Base-by-base conservation (phyloP, 2,888 invertebrate species). In the Tupiocoris notatus region DNA sequence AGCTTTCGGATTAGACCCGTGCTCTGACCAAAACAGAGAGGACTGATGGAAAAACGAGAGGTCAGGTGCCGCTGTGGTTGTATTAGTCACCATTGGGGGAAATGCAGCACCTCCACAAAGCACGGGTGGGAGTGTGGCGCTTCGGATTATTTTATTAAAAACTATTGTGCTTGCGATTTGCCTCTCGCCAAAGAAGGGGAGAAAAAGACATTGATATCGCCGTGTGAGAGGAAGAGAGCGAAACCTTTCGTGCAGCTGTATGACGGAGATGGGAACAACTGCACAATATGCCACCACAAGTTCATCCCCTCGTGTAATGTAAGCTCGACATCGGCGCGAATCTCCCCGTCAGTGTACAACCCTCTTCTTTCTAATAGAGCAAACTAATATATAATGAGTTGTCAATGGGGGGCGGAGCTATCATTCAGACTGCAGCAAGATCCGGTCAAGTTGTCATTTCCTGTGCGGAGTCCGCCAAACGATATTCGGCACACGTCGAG, bases 341-440 rank as follows among this genome's bases (percentile, higher is more conserved):
- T 63, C n/a, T 18, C 71, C 71, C 71, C 71, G 16, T 2, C 22
- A 62, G 7, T 23, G 20, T 12, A 20, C 67, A 76, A 18, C 67
- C 67, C 67, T 68, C 68, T 67, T 68, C 65, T 66, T 62, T 61
- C 75, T 77, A 78, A 79, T 79, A 77, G 79, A 68, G 77, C 80
- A 79, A 79, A 79, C 80, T 78, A 79, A 80, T 79, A 80, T 80
- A 80, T 80, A 80, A 80, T 79, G 79, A 79, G 78, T 75, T 78
- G 79, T 77, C 65, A 79, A 79, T 79, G 63, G 78, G 73, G 75
- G 54, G 74, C 61, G 59, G 64, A 23, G 39, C 56, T 23, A 59
- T 65, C 65, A 59, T 75, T 58, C 25, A 24, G 25, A 57, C 25
- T 17, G 59, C 18, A 66, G 7, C 18, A 20, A 59, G 23, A 12